These are phyloP conservation scores for Octonoba sinensis DNA, from an alignment of 2,888 invertebrate genomes.

Conservation along the genomic window DNA sequence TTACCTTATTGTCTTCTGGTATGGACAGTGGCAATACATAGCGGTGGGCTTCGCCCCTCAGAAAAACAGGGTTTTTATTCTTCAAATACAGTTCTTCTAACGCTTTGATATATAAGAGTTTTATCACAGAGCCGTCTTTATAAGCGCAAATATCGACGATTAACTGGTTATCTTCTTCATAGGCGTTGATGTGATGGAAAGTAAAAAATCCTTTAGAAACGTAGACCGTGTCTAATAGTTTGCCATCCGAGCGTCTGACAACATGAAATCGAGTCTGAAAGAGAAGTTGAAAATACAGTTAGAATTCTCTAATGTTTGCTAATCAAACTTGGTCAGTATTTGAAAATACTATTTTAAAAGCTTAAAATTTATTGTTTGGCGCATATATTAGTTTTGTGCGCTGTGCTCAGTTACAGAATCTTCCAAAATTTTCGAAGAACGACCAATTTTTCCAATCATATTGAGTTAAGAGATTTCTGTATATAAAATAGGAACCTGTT, in stretches of 20 bases:
- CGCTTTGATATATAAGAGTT: conserved; percentile 36
- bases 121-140: conserved; percentile 82
- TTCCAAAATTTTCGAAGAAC: no score
- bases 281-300: neutral
- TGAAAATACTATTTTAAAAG: no score
- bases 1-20: conserved; percentile 12
- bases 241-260: conserved; percentile 66
- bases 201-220: conserved; percentile 81
- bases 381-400: no score
- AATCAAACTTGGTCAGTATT: no score
- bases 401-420: no score
- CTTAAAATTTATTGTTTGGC: no score
- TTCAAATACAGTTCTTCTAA: conserved; percentile 35
- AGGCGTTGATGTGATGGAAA: conserved; percentile 85
- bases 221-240: conserved; percentile 64
- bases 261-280: conserved; percentile 58
- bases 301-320: no score
- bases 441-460: no score
- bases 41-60: conserved; percentile 6
- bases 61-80: neutral
- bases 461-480: no score
- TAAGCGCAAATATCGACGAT: conserved; percentile 87
- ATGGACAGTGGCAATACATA: conserved; percentile 31
- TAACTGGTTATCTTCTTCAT: conserved; percentile 78
- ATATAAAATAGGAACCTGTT: no score